These are phyloP conservation scores for Plecotus auritus DNA, from an alignment of 2,113 vertebrate genomes.

Conservation along the genomic window DNA sequence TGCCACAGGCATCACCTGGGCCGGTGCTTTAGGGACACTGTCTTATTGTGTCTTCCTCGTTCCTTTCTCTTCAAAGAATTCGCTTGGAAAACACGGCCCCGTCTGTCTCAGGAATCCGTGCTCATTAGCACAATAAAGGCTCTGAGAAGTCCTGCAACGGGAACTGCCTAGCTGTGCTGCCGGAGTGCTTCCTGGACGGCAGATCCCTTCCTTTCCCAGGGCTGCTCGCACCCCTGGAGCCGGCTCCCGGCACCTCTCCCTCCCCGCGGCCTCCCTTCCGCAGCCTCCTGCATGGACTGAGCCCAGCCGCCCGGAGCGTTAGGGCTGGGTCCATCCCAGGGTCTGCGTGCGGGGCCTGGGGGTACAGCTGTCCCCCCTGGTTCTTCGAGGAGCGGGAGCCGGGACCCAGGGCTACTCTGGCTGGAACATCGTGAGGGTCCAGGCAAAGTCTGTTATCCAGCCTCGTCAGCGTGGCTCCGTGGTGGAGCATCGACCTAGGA, in stretches of 20 bases:
- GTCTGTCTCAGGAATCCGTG: not conserved
- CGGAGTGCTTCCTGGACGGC: not conserved
- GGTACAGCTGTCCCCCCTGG: not conserved
- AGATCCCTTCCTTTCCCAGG: not conserved
- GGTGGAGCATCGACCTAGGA: no score
- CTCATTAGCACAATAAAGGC: fast-evolving
- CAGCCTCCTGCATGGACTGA: not conserved
- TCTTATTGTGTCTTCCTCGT: no score
- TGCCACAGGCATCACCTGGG: fast-evolving
- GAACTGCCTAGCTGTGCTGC: not conserved
- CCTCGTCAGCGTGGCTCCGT: no score
- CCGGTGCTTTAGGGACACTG: not conserved
- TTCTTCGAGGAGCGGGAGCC: not conserved
- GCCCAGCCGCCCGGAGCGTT: fast-evolving
- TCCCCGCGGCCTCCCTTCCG: not conserved
- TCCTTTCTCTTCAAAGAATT: not conserved
- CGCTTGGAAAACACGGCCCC: not conserved
- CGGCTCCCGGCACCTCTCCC: fast-evolving
- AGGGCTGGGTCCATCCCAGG: no score
- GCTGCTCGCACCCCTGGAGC: not conserved
- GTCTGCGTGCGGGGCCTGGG: fast-evolving
- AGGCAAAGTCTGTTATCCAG: not conserved
- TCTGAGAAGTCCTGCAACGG: not conserved
- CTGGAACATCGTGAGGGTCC: not conserved
- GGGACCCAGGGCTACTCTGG: not conserved